Conservation (phyloP, 2,888 invertebrate species). For the Byasa hedistus region DNA sequence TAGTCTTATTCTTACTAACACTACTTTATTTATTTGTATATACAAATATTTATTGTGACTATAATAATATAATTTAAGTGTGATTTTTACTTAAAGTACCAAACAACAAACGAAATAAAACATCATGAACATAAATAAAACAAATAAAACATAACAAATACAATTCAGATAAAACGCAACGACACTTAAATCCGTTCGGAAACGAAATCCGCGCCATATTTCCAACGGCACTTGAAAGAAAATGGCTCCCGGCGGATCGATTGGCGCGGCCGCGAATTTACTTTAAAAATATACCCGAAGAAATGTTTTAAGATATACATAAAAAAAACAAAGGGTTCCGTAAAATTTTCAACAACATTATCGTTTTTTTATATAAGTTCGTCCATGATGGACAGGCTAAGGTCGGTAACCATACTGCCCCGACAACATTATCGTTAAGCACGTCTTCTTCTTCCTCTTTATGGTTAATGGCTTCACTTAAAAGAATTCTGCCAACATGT, state of each 20-base stretch:
- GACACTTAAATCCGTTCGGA: conserved; percentile 42
- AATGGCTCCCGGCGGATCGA: conserved; percentile 59
- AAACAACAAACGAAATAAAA: conserved; percentile 15
- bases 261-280: conserved; percentile 51
- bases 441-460: too few relatives aligned
- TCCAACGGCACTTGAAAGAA: conserved; percentile 54
- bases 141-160: conserved; percentile 39
- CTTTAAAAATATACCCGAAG: conserved; percentile 42
- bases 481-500: too few relatives aligned
- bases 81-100: not conserved
- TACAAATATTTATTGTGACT: too few relatives aligned
- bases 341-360: not conserved
- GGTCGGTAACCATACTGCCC: too few relatives aligned
- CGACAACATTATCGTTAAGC: too few relatives aligned
- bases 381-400: too few relatives aligned
- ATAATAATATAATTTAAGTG: too few relatives aligned
- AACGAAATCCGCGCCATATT: conserved; percentile 56
- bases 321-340: conserved; percentile 9
- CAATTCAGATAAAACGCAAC: conserved; percentile 33
- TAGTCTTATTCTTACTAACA: too few relatives aligned
- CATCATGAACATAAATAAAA: conserved; percentile 27
- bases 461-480: too few relatives aligned
- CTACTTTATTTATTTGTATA: too few relatives aligned
- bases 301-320: conserved; percentile 13
- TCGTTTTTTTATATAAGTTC: too few relatives aligned